Evolutionary conservation across 2,113 vertebrate genomes (phyloP).

Genomic region (Uria aalge): DNA sequence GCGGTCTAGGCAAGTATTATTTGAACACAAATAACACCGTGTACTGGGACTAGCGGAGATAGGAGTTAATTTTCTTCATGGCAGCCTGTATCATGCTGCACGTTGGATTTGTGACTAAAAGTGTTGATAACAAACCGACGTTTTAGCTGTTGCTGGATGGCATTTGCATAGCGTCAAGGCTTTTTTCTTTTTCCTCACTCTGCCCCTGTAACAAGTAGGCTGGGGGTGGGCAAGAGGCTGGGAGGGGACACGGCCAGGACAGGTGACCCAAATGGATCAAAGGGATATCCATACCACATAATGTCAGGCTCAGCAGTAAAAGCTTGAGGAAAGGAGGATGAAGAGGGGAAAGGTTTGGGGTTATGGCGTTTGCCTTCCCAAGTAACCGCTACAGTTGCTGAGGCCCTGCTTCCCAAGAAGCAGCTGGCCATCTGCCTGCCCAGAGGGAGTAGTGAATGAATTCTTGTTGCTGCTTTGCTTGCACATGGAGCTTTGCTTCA

Average conservation of each 20-base stretch:
- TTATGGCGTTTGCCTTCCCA: not conserved
- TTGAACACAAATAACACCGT: not conserved
- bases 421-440: not conserved
- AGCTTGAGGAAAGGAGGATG: not conserved
- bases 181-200: not conserved
- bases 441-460: fast-evolving
- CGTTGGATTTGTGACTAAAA: not conserved
- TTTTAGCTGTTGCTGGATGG: not conserved
- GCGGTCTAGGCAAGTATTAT: not conserved
- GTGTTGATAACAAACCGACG: not conserved
- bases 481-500: not conserved
- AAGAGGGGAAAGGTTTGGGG: not conserved
- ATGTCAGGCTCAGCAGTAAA: not conserved
- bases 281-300: not conserved
- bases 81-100: not conserved
- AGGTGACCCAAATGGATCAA: not conserved
- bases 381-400: not conserved
- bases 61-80: not conserved
- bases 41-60: not conserved
- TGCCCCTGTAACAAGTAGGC: not conserved
- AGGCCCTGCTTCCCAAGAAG: not conserved
- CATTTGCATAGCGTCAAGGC: not conserved
- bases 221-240: not conserved
- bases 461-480: not conserved
- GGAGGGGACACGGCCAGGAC: not conserved